phyloP scores from a whole-genome alignment of 2,888 invertebrate species.

The Catonia carolina region DNA sequence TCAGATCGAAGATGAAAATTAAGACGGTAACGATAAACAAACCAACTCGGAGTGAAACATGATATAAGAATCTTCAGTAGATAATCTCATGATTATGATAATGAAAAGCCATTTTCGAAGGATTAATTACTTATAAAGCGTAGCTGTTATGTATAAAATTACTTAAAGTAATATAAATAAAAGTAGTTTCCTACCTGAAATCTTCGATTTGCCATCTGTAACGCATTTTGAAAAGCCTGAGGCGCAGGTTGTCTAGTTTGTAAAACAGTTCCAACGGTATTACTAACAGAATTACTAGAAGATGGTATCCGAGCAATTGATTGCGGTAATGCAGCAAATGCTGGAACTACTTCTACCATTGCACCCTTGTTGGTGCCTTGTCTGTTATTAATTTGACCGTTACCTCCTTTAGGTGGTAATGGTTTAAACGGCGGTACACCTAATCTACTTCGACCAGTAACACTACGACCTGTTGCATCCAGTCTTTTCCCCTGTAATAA shows the following conservation, averaged over 20 bases:
- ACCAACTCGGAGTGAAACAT: too few species aligned
- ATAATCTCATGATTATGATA: too few species aligned
- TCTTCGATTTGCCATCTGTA: conserved; percentile 41
- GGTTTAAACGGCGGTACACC: conserved; percentile 73
- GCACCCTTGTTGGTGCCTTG: conserved; percentile 33
- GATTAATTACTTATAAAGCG: too few species aligned
- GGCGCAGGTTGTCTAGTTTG: conserved; percentile 39
- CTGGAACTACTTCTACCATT: conserved; percentile 43
- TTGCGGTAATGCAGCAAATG: conserved; percentile 50
- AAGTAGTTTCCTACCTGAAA: conserved; percentile 37
- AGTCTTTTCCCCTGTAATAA: conserved; percentile 20
- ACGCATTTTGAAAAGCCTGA: conserved; percentile 43
- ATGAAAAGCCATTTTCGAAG: too few species aligned
- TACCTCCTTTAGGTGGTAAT: conserved; percentile 39
- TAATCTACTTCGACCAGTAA: conserved; percentile 16
- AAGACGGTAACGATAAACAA: too few species aligned
- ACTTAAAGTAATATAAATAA: too few species aligned
- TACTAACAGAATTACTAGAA: conserved; percentile 25
- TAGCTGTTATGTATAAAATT: too few species aligned
- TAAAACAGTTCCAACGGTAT: conserved; percentile 31
- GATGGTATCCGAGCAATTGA: conserved; percentile 53
- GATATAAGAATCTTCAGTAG: too few species aligned
- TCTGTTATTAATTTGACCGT: not conserved
- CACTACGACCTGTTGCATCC: conserved; percentile 41
- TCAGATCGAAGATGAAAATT: too few species aligned